Base-by-base conservation (phyloP, 2,888 invertebrate genomes). In the Drosophila kuntzei region DNA sequence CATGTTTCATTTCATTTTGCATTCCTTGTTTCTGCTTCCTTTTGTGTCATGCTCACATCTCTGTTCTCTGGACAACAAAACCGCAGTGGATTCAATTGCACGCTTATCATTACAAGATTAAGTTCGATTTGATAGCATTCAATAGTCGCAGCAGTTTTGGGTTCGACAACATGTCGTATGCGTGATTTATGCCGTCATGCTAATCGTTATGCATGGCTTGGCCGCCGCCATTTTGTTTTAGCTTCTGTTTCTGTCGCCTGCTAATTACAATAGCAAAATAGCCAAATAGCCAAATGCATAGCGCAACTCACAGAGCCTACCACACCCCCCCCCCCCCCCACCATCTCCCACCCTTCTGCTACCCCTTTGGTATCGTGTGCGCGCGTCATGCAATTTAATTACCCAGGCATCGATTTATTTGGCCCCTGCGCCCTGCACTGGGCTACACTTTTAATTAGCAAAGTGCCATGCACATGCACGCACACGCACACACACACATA, bases 381-480 rank as follows among this genome's bases (percentile, higher is more conserved):
- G 64, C 67, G 71, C 78, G 76, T 80, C 84, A 82, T 74, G 78
- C 88, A 88, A 79, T 87, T 87, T 89, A 88, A 88, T 88, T 88
- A 89, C 83, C 84, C 79, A 67, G 76, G 60, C 83, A 88, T 88
- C 86, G 88, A 88, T 89, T 87, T 85, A 82, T 82, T 87, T 76
- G 70, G 69, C 65, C 73, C 66, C 76, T 57, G 71, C 80, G 71
- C 75, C 71, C 78, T 70, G 69, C 70, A 74, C 59, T 82, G 67
- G 65, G 84, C 84, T 85, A 73, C 81, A 78, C 87, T 84, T 84
- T 85, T 85, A 85, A 85, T 87, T 85, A 85, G 82, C 81, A 84
- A 84, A 83, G 81, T 84, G 85, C 84, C 84, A 81, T 78, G 85
- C 84, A 87, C 87, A 87, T 75, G 67, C 84, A 80, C 71, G 69